Conservation (phyloP, 2,888 invertebrate species). For the Volucella bombylans region DNA sequence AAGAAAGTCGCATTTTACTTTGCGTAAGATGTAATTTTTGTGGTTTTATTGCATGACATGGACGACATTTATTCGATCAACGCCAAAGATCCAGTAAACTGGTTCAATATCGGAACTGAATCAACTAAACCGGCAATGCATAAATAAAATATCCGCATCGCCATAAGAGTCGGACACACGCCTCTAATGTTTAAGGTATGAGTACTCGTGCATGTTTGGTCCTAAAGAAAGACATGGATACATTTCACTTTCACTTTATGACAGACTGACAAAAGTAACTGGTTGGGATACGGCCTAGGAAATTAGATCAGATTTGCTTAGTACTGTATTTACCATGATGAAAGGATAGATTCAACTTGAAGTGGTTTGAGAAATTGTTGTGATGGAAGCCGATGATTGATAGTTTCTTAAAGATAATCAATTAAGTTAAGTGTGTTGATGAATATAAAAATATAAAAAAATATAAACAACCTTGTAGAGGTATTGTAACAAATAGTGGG, state of each 20-base stretch:
- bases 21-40: conserved; percentile 11
- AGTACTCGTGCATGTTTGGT: too few species aligned
- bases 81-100: neutral
- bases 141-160: too few species aligned
- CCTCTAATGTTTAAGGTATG: too few species aligned
- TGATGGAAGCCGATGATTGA: conserved; percentile 55
- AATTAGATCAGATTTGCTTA: conserved; percentile 9
- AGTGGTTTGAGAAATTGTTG: conserved; percentile 66
- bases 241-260: conserved; percentile 50
- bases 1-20: conserved; percentile 8
- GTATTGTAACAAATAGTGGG: too few species aligned
- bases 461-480: too few species aligned
- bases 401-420: conserved; percentile 40
- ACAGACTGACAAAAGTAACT: conserved; percentile 8
- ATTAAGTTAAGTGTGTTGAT: conserved; percentile 23
- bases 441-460: too few species aligned
- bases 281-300: neutral
- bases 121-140: too few species aligned
- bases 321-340: conserved; percentile 10
- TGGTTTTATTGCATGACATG: conserved; percentile 27
- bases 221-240: too few species aligned
- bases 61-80: conserved; percentile 24
- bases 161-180: too few species aligned
- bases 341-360: conserved; percentile 34
- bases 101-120: conserved; percentile 2